Evolutionary conservation across 2,888 invertebrate genomes (phyloP).

Genomic region (Ischnura elegans): DNA sequence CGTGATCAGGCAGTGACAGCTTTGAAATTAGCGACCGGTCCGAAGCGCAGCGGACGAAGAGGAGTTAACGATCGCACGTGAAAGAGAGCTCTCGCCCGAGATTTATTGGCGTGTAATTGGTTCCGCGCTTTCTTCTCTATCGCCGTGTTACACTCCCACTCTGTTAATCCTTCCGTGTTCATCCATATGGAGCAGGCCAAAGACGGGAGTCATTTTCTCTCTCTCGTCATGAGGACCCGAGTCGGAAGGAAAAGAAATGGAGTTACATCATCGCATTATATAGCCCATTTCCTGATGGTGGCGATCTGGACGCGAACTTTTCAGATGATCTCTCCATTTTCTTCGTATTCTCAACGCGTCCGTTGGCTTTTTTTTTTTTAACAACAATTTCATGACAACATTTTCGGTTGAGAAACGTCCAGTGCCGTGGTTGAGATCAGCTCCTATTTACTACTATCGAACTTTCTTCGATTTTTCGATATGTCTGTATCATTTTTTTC

Average conservation of each 20-base stretch:
- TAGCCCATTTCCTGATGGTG: not conserved
- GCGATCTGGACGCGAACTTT: too few relatives aligned
- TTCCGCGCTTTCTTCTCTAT: not conserved
- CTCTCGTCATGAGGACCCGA: not conserved
- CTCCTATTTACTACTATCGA: too few relatives aligned
- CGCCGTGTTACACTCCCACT: not conserved
- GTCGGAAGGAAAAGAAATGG: not conserved
- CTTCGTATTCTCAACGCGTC: too few relatives aligned
- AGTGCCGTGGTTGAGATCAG: too few relatives aligned
- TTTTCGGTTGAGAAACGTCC: too few relatives aligned
- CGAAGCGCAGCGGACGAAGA: not conserved
- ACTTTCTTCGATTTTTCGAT: too few relatives aligned
- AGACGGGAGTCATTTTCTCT: not conserved
- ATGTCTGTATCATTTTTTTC: too few relatives aligned
- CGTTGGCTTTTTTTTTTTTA: too few relatives aligned
- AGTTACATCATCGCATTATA: not conserved
- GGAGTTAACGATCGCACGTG: not conserved
- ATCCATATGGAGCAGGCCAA: not conserved
- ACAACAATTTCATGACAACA: too few relatives aligned
- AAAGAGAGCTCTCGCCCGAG: not conserved
- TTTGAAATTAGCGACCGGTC: conserved; percentile 5
- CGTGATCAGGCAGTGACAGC: not conserved
- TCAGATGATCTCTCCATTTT: too few relatives aligned
- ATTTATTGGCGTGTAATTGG: not conserved
- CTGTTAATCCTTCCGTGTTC: not conserved